A percentile compares a stretch with the other conserved stretches of the same genome.
Conservation (phyloP, 2,888 invertebrate species). For the Meloe dianella region DNA sequence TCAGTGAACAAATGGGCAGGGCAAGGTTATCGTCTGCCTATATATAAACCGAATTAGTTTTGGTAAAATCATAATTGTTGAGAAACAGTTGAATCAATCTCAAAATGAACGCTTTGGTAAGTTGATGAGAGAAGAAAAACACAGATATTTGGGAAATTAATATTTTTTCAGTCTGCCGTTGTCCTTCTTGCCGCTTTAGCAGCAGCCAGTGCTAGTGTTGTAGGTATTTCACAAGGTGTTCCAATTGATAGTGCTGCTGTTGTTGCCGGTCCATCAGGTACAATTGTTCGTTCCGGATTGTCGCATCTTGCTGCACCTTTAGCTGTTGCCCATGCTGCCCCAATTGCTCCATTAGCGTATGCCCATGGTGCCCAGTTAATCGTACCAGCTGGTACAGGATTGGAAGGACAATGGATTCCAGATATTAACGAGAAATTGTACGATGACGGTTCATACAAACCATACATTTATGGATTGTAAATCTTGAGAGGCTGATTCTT, state of each 20-base stretch:
- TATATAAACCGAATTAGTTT: constrained; percentile 44
- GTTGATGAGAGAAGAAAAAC: not conserved
- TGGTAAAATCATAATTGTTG: constrained; percentile 34
- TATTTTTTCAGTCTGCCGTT: constrained; percentile 21
- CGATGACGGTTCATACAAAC: constrained; percentile 51
- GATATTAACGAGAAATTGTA: constrained; percentile 47
- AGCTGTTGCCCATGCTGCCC: constrained; percentile 13
- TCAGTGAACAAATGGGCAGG: constrained; percentile 41
- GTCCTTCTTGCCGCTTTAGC: constrained; percentile 26
- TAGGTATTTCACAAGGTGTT: constrained; percentile 22
- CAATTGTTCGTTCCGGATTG: constrained; percentile 24
- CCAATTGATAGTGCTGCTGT: constrained; percentile 33
- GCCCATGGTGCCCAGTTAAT: constrained; percentile 31
- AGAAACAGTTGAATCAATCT: constrained; percentile 6
- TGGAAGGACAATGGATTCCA: constrained; percentile 48
- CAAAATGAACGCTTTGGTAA: constrained; percentile 33
- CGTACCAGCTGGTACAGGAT: constrained; percentile 35
- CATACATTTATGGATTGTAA: constrained; percentile 36
- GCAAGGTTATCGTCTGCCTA: constrained; percentile 44
- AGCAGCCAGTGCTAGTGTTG: constrained; percentile 23
- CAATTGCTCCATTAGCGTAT: constrained; percentile 18
- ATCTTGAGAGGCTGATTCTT: constrained; percentile 20
- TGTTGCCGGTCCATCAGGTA: constrained; percentile 30
- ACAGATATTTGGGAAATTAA: not conserved
- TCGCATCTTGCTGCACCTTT: constrained; percentile 38